These are phyloP conservation scores for Muscicapa adusta DNA, from an alignment of 2,113 vertebrate genomes.

Conservation along the genomic window DNA sequence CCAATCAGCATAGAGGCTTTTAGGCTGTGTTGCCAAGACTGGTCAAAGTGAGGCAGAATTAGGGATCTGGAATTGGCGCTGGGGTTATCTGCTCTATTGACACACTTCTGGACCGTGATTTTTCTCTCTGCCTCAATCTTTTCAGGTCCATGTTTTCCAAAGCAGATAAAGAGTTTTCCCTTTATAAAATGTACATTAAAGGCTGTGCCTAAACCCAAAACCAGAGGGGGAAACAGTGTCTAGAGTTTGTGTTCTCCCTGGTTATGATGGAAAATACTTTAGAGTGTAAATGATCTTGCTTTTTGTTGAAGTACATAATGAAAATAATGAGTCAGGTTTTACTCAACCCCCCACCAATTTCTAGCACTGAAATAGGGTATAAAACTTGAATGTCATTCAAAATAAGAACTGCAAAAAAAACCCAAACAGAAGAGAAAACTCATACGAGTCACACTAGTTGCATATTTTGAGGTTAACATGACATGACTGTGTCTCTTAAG, in stretches of 20 bases:
- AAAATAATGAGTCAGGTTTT: background rate
- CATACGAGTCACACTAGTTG: background rate
- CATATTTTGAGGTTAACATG: conserved; percentile 2
- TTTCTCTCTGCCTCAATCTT: background rate
- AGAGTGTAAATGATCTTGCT: background rate
- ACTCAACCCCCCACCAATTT: background rate
- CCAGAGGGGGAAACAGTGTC: background rate
- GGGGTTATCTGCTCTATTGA: background rate
- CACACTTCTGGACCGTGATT: background rate
- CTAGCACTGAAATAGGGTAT: background rate
- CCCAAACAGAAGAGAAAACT: background rate
- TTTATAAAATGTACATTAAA: background rate
- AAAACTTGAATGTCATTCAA: background rate
- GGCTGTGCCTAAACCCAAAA: background rate
- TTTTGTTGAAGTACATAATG: background rate
- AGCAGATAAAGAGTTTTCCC: conserved; percentile 7
- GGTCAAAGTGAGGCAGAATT: background rate
- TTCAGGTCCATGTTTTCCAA: background rate
- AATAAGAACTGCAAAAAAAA: background rate
- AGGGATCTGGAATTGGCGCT: background rate
- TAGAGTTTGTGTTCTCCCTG: background rate
- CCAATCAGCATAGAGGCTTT: accelerated
- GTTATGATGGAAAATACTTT: background rate
- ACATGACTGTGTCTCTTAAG: conserved; percentile 1
- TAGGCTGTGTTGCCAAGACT: background rate